Evolutionary conservation across 2,888 invertebrate genomes (phyloP).

Genomic region (Belgica antarctica): DNA sequence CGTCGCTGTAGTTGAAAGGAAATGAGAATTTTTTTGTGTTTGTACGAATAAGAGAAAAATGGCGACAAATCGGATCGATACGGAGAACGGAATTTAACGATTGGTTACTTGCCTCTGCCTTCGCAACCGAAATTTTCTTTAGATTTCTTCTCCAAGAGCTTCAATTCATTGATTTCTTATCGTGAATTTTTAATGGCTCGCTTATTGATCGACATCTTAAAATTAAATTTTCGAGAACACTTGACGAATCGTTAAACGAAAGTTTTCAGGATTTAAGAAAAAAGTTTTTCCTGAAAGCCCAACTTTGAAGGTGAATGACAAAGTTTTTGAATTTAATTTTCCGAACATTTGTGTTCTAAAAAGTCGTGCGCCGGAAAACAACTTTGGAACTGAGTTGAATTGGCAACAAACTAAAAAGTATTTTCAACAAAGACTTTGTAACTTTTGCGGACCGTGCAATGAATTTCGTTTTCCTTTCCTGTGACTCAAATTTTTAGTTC

Average conservation of each 20-base stretch:
- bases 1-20: slow-evolving; percentile 5
- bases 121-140: not conserved
- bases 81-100: slow-evolving; percentile 29
- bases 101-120: slow-evolving; percentile 34
- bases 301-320: slow-evolving; percentile 17
- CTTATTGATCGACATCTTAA: slow-evolving; percentile 39
- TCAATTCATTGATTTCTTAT: slow-evolving; percentile 4
- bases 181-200: not conserved
- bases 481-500: no score
- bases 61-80: slow-evolving; percentile 43
- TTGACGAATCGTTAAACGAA: not conserved
- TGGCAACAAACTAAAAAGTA: no score
- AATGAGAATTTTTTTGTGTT: slow-evolving; percentile 36
- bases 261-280: not conserved
- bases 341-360: slow-evolving; percentile 35
- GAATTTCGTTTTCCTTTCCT: no score
- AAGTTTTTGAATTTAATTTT: slow-evolving; percentile 40
- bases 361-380: no score
- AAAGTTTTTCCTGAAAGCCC: not conserved
- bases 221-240: slow-evolving; percentile 17
- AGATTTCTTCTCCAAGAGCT: not conserved
- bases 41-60: slow-evolving; percentile 37
- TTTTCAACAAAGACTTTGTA: no score
- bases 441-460: no score
- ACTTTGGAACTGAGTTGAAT: no score